These are phyloP conservation scores for Montipora foliosa DNA, from an alignment of 64 coral and sea anemone genomes.

Conservation along the genomic window DNA sequence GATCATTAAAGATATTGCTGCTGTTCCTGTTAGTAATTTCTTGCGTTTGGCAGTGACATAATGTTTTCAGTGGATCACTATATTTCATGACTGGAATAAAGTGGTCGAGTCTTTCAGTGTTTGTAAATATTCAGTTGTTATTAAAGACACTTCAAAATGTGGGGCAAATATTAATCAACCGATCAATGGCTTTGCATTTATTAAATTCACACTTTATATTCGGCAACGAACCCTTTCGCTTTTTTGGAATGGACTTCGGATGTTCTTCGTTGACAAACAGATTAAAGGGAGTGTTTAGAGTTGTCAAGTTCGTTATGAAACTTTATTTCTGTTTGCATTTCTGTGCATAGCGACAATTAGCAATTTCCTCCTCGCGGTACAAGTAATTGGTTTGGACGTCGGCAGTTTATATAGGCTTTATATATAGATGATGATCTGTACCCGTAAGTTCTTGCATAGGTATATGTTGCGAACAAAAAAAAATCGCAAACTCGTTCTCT, in stretches of 20 bases:
- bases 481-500: neutral
- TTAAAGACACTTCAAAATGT: neutral
- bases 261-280: neutral
- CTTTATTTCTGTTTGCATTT: neutral
- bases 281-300: neutral
- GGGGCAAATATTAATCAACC: neutral
- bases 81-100: neutral
- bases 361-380: neutral
- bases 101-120: neutral
- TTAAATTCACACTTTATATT: neutral
- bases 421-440: neutral
- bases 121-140: neutral
- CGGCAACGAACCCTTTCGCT: neutral
- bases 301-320: neutral
- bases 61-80: neutral
- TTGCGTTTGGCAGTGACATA: neutral
- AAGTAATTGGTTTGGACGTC: too few species aligned
- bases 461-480: too few species aligned
- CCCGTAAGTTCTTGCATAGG: too few species aligned
- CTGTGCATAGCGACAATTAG: neutral
- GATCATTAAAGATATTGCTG: neutral
- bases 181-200: slow-evolving; percentile 15
- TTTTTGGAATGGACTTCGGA: neutral
- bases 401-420: neutral
- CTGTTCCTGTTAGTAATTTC: neutral